Conservation (phyloP, 2,797 vertebrate species). For the Channa striata region DNA sequence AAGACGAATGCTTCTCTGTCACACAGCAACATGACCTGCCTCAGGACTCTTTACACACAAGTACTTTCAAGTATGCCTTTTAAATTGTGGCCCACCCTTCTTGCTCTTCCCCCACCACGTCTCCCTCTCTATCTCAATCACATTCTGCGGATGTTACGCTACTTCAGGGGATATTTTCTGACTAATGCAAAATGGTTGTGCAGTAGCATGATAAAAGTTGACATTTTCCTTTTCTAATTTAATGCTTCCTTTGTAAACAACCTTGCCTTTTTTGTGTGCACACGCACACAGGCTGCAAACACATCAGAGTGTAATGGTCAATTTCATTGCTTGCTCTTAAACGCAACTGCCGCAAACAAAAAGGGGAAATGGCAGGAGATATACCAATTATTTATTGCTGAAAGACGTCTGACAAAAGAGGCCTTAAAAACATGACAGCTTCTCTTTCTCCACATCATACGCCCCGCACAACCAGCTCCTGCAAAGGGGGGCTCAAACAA, state of each 20-base stretch:
- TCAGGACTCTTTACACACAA: slow-evolving; percentile 67
- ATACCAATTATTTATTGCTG: slow-evolving; percentile 74
- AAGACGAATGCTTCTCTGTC: slow-evolving; percentile 76
- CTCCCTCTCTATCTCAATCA: slow-evolving; percentile 72
- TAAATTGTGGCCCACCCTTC: slow-evolving; percentile 64
- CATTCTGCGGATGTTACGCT: slow-evolving; percentile 73
- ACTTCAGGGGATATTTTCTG: slow-evolving; percentile 73
- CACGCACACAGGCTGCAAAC: slow-evolving; percentile 28
- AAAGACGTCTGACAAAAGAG: slow-evolving; percentile 77
- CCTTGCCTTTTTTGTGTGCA: slow-evolving; percentile 42
- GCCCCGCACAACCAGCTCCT: slow-evolving; percentile 29
- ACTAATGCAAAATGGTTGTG: slow-evolving; percentile 75
- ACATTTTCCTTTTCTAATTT: slow-evolving; percentile 80
- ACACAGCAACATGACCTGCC: slow-evolving; percentile 72
- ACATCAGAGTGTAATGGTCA: slow-evolving; percentile 63
- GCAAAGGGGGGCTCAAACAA: slow-evolving; percentile 56
- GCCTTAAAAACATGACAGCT: slow-evolving; percentile 61
- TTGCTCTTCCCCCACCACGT: slow-evolving; percentile 56
- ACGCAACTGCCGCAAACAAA: slow-evolving; percentile 72
- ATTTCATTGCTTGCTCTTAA: slow-evolving; percentile 71
- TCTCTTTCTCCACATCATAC: slow-evolving; percentile 68
- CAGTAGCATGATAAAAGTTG: slow-evolving; percentile 78
- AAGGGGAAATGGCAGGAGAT: slow-evolving; percentile 78
- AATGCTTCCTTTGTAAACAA: slow-evolving; percentile 78
- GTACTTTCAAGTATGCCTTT: slow-evolving; percentile 74